Conservation (phyloP, 2,797 vertebrate species). For the Merluccius polli region DNA sequence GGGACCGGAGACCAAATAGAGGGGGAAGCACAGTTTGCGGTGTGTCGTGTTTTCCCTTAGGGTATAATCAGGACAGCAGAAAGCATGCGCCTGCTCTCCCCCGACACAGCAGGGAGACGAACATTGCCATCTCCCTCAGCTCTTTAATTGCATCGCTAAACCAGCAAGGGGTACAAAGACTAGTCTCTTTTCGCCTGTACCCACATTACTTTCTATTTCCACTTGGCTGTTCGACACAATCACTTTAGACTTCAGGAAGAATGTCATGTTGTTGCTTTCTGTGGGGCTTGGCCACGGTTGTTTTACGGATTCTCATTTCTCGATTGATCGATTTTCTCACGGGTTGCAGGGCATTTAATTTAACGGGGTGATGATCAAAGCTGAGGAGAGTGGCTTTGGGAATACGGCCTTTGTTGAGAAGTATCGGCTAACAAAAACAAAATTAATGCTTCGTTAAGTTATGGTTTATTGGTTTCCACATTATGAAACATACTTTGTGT, state of each 20-base stretch:
- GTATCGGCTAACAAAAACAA: neutral
- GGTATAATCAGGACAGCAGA: slow-evolving; percentile 29
- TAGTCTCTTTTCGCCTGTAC: slow-evolving; percentile 28
- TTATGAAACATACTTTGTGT: too few relatives aligned
- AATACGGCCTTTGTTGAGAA: neutral
- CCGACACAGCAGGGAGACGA: slow-evolving; percentile 7
- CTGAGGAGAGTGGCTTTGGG: slow-evolving; percentile 9
- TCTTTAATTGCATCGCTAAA: slow-evolving; percentile 44
- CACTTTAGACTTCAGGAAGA: slow-evolving; percentile 17
- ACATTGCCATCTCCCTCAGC: slow-evolving; percentile 19
- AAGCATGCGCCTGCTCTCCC: neutral
- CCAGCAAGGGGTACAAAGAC: slow-evolving; percentile 33
- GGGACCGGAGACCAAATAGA: slow-evolving; percentile 19
- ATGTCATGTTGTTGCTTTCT: slow-evolving; percentile 8
- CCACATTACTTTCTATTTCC: slow-evolving; percentile 29
- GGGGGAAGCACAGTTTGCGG: slow-evolving; percentile 22
- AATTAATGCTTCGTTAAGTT: neutral
- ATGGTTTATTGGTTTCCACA: too few relatives aligned
- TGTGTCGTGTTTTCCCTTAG: slow-evolving; percentile 19
- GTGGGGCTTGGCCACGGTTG: slow-evolving; percentile 17
- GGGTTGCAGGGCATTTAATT: neutral
- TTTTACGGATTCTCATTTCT: slow-evolving; percentile 5
- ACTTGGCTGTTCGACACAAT: slow-evolving; percentile 28
- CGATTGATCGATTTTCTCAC: slow-evolving; percentile 26
- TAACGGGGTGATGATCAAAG: slow-evolving; percentile 9